Conservation (phyloP, 2,113 vertebrate species). For the Entomyzon cyanotis region DNA sequence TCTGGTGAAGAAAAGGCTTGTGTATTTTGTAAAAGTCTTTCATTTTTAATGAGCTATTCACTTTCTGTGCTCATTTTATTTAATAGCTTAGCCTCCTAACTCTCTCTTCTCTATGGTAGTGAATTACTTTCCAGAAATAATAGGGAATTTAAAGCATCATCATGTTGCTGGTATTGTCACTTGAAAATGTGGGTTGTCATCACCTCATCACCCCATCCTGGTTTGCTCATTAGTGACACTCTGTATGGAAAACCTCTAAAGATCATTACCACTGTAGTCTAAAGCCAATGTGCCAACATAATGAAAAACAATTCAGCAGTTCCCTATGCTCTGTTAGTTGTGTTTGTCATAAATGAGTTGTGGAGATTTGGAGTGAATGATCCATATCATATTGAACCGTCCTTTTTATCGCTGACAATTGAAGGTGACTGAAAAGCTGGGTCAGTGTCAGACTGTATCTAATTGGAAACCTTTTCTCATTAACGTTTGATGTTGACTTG, state of each 20-base stretch:
- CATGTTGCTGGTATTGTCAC: slow-evolving; percentile 42
- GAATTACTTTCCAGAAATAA: slow-evolving; percentile 62
- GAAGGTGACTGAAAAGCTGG: slow-evolving; percentile 83
- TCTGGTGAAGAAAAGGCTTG: background rate
- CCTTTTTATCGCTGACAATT: slow-evolving; percentile 83
- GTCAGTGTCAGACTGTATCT: slow-evolving; percentile 74
- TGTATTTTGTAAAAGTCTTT: slow-evolving; percentile 41
- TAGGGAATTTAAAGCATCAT: slow-evolving; percentile 47
- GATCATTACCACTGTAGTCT: slow-evolving; percentile 83
- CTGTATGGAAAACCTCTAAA: slow-evolving; percentile 77
- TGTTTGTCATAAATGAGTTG: slow-evolving; percentile 89
- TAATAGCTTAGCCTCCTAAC: slow-evolving; percentile 43
- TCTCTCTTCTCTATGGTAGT: background rate
- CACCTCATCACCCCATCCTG: slow-evolving; percentile 43
- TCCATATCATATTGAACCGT: slow-evolving; percentile 86
- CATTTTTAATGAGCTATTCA: slow-evolving; percentile 54
- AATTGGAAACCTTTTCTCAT: slow-evolving; percentile 82
- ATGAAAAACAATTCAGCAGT: slow-evolving; percentile 86
- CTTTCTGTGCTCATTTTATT: slow-evolving; percentile 44
- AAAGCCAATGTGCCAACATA: slow-evolving; percentile 79
- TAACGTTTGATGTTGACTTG: slow-evolving; percentile 75
- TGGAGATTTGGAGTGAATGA: slow-evolving; percentile 83
- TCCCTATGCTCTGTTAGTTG: slow-evolving; percentile 83
- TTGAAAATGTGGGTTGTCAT: slow-evolving; percentile 51
- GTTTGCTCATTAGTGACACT: slow-evolving; percentile 77